Percentiles rank a stretch among this genome's conserved stretches.
Evolutionary conservation across 1,140 invertebrate species (phyloP).

Genomic region (Drosophila quadrilineata): DNA sequence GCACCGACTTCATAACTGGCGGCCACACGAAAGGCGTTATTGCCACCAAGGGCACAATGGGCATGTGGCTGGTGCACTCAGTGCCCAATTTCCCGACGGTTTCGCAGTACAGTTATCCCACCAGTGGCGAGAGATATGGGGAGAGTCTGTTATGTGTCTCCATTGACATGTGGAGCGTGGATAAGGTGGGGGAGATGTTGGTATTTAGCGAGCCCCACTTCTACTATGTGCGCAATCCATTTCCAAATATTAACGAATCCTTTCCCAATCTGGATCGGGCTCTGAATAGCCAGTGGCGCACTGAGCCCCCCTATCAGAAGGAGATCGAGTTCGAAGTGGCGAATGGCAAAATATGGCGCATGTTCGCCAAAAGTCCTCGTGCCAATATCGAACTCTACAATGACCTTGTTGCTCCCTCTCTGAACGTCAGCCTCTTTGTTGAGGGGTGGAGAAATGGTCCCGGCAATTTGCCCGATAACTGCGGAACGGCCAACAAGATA

Average conservation of each 20-base stretch:
- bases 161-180: constrained; percentile 84
- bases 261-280: constrained; percentile 85
- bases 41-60: constrained; percentile 85
- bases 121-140: constrained; percentile 87
- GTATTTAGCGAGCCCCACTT: constrained; percentile 89
- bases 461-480: constrained; percentile 87
- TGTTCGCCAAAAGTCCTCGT: constrained; percentile 90
- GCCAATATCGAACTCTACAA: constrained; percentile 93
- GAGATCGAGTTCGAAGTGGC: constrained; percentile 84
- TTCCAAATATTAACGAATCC: constrained; percentile 24
- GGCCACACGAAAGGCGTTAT: constrained; percentile 94
- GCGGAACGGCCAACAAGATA: constrained; percentile 83
- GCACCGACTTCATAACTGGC: constrained; percentile 82
- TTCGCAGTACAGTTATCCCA: constrained; percentile 87
- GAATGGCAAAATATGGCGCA: constrained; percentile 84
- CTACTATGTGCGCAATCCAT: constrained; percentile 84
- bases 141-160: constrained; percentile 94
- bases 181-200: constrained; percentile 88
- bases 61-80: constrained; percentile 96
- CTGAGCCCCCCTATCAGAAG: constrained; percentile 84
- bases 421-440: constrained; percentile 87
- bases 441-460: constrained; percentile 95
- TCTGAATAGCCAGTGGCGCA: constrained; percentile 84
- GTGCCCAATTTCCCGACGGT: constrained; percentile 91
- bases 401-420: constrained; percentile 88